Evolutionary conservation across 2,113 vertebrate genomes (phyloP), one percentile per base, ranked within the genome.

Genomic region (Pimephales promelas): DNA sequence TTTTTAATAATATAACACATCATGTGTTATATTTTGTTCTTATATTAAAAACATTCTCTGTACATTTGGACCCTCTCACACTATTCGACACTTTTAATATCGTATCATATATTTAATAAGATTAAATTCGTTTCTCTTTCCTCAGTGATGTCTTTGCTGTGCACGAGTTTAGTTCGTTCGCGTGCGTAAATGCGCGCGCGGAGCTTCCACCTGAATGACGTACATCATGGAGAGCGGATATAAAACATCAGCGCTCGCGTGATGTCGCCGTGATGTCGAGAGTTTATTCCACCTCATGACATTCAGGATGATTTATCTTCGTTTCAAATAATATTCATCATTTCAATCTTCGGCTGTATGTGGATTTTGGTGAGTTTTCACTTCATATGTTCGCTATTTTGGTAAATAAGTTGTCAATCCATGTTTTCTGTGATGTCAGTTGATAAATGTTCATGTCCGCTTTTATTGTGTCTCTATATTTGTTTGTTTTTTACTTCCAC

Each of bases 191-290:
- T 9, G 28, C 64, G 61, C 61, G 49, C 62, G 72, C 59, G 57
- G 84, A 88, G 84, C 80, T 83, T 81, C 88, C 89, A 86, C 88
- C 88, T 66, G 28, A 84, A 86, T 86, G 71, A 47, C 70, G 52
- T 79, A 66, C 45, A 34, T 78, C 49, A 75, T 62, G 75, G 75
- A 68, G 79, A 68, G 79, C 43, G 84, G 40, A 70, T 91, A 86
- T 89, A 90, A 86, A 90, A 80, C 84, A 66, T 79, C 20, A 74
- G 82, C 6, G 16, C 77, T 26, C 16, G n/a, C 10, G 43, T 24
- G 6, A 43, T 16, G 28, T 43, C 8, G 24, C 40, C 2, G 11
- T 24, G 31, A 57, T n/a, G 13, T 20, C 47, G 16, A 34, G 18
- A 34, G 40, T 47, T 79, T 43, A 62, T 28, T 49, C 10, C 26